These are phyloP conservation scores for Gila orcuttii DNA, from an alignment of 2,113 vertebrate genomes.

Conservation along the genomic window DNA sequence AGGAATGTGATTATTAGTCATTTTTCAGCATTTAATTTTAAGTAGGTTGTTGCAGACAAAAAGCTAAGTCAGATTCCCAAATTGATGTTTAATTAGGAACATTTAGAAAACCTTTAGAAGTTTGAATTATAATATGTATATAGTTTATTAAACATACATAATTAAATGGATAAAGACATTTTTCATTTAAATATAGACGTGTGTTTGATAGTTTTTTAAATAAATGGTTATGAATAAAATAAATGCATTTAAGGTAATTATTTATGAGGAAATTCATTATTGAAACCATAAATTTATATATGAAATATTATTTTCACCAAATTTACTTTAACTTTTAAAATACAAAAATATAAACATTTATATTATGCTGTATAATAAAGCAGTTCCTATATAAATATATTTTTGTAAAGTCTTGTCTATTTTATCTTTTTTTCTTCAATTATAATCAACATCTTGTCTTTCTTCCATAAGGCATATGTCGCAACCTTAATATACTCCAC, in stretches of 20 bases:
- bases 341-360: not conserved
- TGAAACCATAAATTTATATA: not conserved
- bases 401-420: not conserved
- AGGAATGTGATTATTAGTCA: not conserved
- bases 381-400: not conserved
- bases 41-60: not conserved
- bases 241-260: not conserved
- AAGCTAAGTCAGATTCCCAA: not conserved
- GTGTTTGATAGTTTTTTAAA: not conserved
- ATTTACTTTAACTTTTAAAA: not conserved
- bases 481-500: not conserved
- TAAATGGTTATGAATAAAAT: not conserved
- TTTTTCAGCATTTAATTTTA: not conserved
- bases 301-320: too few relatives aligned
- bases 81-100: not conserved
- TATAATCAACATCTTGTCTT: not conserved
- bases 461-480: not conserved
- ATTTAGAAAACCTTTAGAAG: not conserved
- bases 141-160: not conserved
- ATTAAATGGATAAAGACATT: not conserved
- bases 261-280: not conserved
- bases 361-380: not conserved
- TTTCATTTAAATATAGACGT: not conserved
- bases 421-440: not conserved
- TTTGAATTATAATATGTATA: not conserved